A percentile compares a stretch with the other conserved stretches of the same genome.
These are phyloP conservation scores for Gordius sp. DNA, from an alignment of 2,888 invertebrate genomes.

Conservation along the genomic window DNA sequence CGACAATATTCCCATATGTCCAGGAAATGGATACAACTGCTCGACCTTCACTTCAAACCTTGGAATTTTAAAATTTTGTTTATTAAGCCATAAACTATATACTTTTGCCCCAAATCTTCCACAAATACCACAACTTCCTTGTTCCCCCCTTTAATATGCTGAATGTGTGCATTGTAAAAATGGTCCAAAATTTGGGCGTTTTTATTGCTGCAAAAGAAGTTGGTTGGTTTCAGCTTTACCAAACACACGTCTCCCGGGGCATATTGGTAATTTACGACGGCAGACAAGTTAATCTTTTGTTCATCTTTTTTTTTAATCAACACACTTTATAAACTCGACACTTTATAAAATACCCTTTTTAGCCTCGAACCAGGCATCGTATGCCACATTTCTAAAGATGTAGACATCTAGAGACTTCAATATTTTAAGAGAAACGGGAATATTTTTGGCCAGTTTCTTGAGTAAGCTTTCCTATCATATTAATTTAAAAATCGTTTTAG, in stretches of 20 bases:
- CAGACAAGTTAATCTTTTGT: neutral
- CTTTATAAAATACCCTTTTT: constrained; percentile 20
- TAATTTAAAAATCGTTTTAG: neutral
- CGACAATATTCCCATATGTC: neutral
- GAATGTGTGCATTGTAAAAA: constrained; percentile 14
- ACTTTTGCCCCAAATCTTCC: neutral
- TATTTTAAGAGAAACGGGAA: neutral
- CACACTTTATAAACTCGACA: too few relatives aligned
- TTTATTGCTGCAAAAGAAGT: neutral
- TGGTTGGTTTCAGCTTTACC: neutral
- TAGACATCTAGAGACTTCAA: constrained; percentile 7
- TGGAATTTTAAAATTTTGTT: too few relatives aligned
- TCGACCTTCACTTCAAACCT: neutral
- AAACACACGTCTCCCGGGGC: neutral
- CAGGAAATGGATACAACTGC: neutral
- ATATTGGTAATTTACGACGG: neutral
- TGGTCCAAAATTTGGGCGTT: neutral
- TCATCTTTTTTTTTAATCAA: too few relatives aligned
- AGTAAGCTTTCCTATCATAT: constrained; percentile 3
- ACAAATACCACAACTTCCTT: neutral
- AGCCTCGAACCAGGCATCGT: constrained; percentile 2
- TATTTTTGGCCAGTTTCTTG: constrained; percentile 10
- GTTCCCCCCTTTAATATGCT: neutral
- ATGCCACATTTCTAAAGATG: constrained; percentile 4
- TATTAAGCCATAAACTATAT: too few relatives aligned